phyloP scores from a whole-genome alignment of 1,140 invertebrate genomes.

The Drosophila insularis region DNA sequence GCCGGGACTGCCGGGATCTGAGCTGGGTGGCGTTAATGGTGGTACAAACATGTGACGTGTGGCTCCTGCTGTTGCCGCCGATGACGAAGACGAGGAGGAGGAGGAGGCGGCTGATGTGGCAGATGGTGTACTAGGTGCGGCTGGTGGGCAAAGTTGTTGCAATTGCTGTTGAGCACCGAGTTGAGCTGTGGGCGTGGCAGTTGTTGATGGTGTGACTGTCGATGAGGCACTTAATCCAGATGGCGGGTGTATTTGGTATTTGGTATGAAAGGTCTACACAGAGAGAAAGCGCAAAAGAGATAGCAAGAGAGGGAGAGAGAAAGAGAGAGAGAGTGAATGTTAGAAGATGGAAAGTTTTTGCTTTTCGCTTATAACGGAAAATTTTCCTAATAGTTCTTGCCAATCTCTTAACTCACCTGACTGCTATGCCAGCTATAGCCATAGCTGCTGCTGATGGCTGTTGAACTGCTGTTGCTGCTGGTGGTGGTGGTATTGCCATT shows the following conservation, averaged over 20 bases:
- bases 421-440: conserved; percentile 78
- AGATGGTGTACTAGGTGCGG: conserved; percentile 69
- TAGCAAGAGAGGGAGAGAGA: not conserved
- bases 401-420: conserved; percentile 62
- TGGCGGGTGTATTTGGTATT: conserved; percentile 83
- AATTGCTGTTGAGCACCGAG: conserved; percentile 64
- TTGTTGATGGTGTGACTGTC: conserved; percentile 45
- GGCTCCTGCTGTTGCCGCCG: conserved; percentile 3
- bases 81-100: conserved; percentile 58
- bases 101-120: conserved; percentile 63
- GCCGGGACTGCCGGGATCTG: conserved; percentile 91
- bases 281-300: not conserved
- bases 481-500: conserved; percentile 9
- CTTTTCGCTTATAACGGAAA: not conserved
- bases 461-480: conserved; percentile 30
- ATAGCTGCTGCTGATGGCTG: conserved; percentile 47
- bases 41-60: conserved; percentile 88
- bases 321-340: not conserved
- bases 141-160: conserved; percentile 75
- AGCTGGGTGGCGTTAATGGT: conserved; percentile 91
- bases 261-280: conserved; percentile 75
- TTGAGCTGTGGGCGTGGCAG: conserved; percentile 78
- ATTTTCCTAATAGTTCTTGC: not conserved
- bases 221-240: conserved; percentile 47
- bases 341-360: not conserved